Base-by-base conservation (phyloP, 1,140 invertebrate species). In the Kradibia gibbosae region DNA sequence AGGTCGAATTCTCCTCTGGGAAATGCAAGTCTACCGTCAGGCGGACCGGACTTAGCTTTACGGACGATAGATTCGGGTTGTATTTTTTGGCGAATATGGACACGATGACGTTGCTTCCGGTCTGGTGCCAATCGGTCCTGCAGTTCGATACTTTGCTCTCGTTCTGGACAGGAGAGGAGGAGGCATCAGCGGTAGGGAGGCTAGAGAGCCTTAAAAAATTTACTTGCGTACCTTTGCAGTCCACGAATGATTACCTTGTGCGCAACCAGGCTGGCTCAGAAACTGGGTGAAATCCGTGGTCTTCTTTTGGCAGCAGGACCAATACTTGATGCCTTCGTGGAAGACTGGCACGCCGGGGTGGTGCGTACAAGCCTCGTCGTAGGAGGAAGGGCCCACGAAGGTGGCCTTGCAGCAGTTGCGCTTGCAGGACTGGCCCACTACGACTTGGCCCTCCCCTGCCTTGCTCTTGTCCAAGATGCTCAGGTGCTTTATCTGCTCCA, bases 261-360 rank as follows among this genome's bases (percentile, higher is more conserved):
- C 92, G 90, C 99, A 99, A 0, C 96, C 96, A 62, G 93, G 93
- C 92, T 99, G 98, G 67, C 95, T 95, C 42, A 99, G 92, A 89
- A 99, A 99, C 20, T 93, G 93, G 78, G 96, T 94, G 90, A 99
- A 99, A 88, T 99, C 98, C 17, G 97, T 95, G 1, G 98, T 99
- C 86, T 95, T 96, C 86, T 96, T 96, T 84, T 96, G 93, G 87
- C 98, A 99, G 88, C 99, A 99, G 0, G 97, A 96, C 98, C 98
- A 99, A 90, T 95, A 99, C 91, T 99, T 99, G 88, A 99, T 92
- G 0, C 98, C 99, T 93, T 99, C 99, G 88, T 99, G 99, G 89
- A 99, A 99, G 62, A 99, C 93, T 3, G 98, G 97, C 25, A 93
- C 91, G 0, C 98, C 99, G 31, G 97, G 94, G 92, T 99, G 99